These are phyloP conservation scores for Crematogaster levior DNA, from an alignment of 2,888 invertebrate species.

Conservation along the genomic window DNA sequence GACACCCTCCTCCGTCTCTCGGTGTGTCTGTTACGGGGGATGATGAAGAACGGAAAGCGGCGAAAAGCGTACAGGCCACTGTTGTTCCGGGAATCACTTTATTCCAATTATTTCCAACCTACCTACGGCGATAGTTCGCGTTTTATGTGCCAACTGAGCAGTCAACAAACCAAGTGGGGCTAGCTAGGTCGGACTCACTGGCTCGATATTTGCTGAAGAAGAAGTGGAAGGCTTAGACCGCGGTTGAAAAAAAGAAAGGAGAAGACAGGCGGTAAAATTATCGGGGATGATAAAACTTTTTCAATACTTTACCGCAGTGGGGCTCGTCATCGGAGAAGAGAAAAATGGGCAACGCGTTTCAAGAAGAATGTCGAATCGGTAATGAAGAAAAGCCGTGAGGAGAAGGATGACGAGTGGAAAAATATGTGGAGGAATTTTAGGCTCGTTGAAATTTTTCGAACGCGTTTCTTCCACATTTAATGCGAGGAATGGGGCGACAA, in stretches of 20 bases:
- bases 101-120: slow-evolving; percentile 81
- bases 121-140: slow-evolving; percentile 75
- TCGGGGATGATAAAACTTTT: slow-evolving; percentile 56
- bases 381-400: slow-evolving; percentile 9
- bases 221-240: slow-evolving; percentile 39
- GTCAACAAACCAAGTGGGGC: neutral
- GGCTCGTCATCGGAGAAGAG: slow-evolving; percentile 7
- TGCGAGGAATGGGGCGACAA: neutral
- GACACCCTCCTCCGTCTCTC: slow-evolving; percentile 18
- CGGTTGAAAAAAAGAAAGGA: slow-evolving; percentile 19
- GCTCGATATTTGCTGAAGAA: slow-evolving; percentile 14
- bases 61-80: slow-evolving; percentile 57
- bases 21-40: slow-evolving; percentile 37
- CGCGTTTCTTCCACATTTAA: neutral
- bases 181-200: neutral
- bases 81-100: slow-evolving; percentile 80
- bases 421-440: neutral
- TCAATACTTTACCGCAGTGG: slow-evolving; percentile 48
- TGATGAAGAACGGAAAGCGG: slow-evolving; percentile 38
- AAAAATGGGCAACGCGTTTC: neutral
- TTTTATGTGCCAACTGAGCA: slow-evolving; percentile 56
- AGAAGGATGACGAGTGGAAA: neutral
- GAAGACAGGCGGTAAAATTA: slow-evolving; percentile 44
- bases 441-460: slow-evolving; percentile 12
- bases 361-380: neutral